These are phyloP conservation scores for Drosophila hydei DNA, from an alignment of 1,140 invertebrate genomes.

Conservation along the genomic window DNA sequence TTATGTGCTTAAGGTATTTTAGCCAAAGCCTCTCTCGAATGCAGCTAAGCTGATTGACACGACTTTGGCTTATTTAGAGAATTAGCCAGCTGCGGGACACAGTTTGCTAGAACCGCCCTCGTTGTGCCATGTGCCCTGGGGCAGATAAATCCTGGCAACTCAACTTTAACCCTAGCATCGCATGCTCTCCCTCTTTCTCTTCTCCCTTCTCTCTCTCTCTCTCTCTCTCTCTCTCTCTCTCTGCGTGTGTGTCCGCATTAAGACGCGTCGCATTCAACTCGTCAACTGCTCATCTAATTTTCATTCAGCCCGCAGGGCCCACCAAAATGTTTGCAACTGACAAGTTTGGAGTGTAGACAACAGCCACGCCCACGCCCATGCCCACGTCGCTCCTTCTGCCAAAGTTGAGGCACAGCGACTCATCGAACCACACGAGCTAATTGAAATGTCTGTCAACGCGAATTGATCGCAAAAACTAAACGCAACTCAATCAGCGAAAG, in stretches of 20 bases:
- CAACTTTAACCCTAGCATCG: conserved; percentile 5
- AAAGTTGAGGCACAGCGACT: background rate
- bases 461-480: conserved; percentile 64
- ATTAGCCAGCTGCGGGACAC: background rate
- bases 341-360: conserved; percentile 43
- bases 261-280: conserved; percentile 63
- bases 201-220: background rate
- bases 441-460: conserved; percentile 76
- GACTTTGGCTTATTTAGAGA: no score
- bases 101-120: background rate
- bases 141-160: background rate
- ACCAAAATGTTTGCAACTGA: conserved; percentile 54
- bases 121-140: background rate
- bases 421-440: conserved; percentile 47
- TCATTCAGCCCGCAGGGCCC: conserved; percentile 61
- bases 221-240: background rate
- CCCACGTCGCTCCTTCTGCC: background rate
- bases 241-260: conserved; percentile 49
- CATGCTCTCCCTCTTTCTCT: background rate
- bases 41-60: no score
- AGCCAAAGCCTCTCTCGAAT: no score
- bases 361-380: conserved; percentile 3
- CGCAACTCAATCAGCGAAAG: conserved; percentile 81
- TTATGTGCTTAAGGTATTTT: no score
- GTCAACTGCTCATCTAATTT: conserved; percentile 76